Base-by-base conservation (phyloP, 1,140 invertebrate genomes). In the Acromyrmex charruanus region DNA sequence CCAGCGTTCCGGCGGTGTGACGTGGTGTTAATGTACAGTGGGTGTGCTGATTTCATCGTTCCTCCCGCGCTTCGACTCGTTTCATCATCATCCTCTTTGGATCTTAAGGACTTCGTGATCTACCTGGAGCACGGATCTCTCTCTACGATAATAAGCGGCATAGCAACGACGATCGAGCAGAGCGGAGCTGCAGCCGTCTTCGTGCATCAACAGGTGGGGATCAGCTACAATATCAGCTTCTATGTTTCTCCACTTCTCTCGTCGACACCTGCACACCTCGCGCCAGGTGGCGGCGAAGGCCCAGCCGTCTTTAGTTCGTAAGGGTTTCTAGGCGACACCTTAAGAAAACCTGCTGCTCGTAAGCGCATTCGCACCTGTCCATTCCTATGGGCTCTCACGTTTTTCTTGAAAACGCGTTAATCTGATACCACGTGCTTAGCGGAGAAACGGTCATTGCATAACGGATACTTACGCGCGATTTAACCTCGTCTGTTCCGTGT, bases 171-270 rank as follows among this genome's bases (percentile, higher is more conserved):
- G 16, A 81, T 28, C 58, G 28, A 75, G 35, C 18, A n/a, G 9
- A 58, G 69, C 65, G 49, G 21, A 71, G 55, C 65, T 28, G 68
- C 61, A 69, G 65, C 65, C 81, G 59, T 58, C 79, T 77, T 28
- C 74, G 68, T 51, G 88, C 87, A 89, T 93, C 94, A 94, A 94
- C 94, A 94, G 93, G 94, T 94, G 94, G 88, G 89, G 91, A 91
- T 87, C 89, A 89, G 91, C 86, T 86, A 89, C 86, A 94, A 93
- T 31, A 58, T 80, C 55, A 58, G 86, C 49, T 61, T 85, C 71
- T 90, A 59, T 77, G 35, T 85, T 81, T 88, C 74, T 88, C 18
- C 14, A 7, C 63, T 59, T 16, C 66, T 61, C 51, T 28, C 59
- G 28, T 12, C 72, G 21, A 55, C 90, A 90, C 86, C 89, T 86